Conservation (phyloP, 2,113 vertebrate species). For the Theristicus caerulescens region DNA sequence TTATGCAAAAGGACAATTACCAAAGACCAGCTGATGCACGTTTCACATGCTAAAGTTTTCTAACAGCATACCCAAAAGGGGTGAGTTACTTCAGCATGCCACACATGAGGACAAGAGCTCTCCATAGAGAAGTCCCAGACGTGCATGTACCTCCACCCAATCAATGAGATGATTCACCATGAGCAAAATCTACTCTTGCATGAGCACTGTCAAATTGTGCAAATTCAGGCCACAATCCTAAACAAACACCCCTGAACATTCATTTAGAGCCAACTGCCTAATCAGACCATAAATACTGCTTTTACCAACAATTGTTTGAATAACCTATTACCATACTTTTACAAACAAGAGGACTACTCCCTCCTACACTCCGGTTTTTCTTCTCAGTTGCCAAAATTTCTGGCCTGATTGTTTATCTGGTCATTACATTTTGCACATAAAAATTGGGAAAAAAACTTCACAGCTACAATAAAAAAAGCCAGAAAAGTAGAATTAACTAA, state of each 20-base stretch:
- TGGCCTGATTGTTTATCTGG: not conserved
- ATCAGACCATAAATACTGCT: not conserved
- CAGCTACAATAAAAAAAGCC: rapidly evolving
- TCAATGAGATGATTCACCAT: rapidly evolving
- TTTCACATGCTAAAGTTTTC: not conserved
- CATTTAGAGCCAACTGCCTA: not conserved
- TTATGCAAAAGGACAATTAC: not conserved
- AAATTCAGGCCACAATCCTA: not conserved
- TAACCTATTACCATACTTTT: not conserved
- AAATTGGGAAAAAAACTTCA: rapidly evolving
- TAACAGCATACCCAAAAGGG: not conserved
- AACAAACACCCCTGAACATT: not conserved
- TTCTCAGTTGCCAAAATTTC: not conserved
- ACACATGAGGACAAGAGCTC: not conserved
- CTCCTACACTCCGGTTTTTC: not conserved
- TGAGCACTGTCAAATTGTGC: not conserved
- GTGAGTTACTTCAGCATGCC: not conserved
- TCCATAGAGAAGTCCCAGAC: not conserved
- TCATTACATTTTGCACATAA: not conserved
- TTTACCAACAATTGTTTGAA: not conserved
- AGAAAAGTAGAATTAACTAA: not conserved
- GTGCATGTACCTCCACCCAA: too few relatives aligned
- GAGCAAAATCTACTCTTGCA: not conserved
- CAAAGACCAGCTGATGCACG: not conserved
- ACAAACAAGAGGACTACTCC: not conserved